phyloP scores from a whole-genome alignment of 2,888 invertebrate species.

The Melolontha melolontha region DNA sequence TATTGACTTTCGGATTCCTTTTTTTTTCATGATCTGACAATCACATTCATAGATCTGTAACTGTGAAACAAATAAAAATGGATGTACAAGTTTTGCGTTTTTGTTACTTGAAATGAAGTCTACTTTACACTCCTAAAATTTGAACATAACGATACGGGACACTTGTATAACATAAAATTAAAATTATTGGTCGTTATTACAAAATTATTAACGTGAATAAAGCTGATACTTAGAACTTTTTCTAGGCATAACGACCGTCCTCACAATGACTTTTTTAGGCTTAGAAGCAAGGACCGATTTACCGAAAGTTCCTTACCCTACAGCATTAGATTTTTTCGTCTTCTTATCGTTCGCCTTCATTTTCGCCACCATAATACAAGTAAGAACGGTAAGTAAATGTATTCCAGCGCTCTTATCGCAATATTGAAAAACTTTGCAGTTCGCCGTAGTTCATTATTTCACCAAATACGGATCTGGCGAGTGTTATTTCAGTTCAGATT shows the following conservation, averaged over 20 bases:
- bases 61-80: too few species aligned
- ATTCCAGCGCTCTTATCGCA: neutral
- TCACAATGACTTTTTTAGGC: constrained; percentile 87
- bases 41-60: too few species aligned
- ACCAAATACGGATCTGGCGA: constrained; percentile 88
- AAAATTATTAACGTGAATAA: neutral
- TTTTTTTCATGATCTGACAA: too few species aligned
- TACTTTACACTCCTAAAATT: too few species aligned
- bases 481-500: constrained; percentile 77
- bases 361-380: constrained; percentile 83
- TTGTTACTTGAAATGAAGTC: too few species aligned
- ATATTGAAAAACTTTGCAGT: constrained; percentile 62
- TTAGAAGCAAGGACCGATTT: constrained; percentile 84
- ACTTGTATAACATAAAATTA: too few species aligned
- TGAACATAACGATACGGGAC: too few species aligned
- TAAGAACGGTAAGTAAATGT: constrained; percentile 49
- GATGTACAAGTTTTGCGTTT: too few species aligned
- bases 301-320: constrained; percentile 87
- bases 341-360: constrained; percentile 84
- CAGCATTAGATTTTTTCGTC: constrained; percentile 88
- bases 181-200: too few species aligned
- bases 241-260: constrained; percentile 83
- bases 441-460: constrained; percentile 87
- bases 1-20: too few species aligned
- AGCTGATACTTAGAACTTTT: constrained; percentile 44